These are phyloP conservation scores for Littorina saxatilis DNA, from an alignment of 1,140 invertebrate species.

Conservation along the genomic window DNA sequence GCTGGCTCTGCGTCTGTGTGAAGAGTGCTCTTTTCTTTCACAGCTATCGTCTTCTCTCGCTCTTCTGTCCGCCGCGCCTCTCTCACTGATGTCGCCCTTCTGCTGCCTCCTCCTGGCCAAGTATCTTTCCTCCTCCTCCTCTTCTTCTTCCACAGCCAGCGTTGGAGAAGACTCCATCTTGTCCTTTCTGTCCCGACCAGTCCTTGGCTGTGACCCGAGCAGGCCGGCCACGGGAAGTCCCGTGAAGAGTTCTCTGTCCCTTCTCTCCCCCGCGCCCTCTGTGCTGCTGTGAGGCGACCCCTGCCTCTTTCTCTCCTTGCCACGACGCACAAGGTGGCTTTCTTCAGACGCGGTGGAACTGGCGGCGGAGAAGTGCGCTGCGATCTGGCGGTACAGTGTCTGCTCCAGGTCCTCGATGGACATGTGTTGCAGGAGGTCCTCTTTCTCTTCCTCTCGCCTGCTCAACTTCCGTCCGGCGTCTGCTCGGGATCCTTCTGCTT, in stretches of 20 bases:
- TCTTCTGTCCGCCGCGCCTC: not conserved
- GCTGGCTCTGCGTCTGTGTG: too few relatives aligned
- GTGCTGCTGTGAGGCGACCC: not conserved
- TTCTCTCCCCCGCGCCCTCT: not conserved
- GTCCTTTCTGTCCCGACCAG: not conserved
- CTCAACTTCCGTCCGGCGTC: not conserved
- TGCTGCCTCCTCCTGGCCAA: not conserved
- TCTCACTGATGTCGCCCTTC: not conserved
- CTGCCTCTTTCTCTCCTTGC: not conserved
- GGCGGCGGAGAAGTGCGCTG: not conserved
- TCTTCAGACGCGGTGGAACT: not conserved
- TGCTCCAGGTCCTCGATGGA: constrained; percentile 18
- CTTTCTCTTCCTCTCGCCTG: not conserved
- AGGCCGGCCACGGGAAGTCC: too few relatives aligned
- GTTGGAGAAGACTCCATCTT: not conserved
- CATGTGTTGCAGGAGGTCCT: not conserved
- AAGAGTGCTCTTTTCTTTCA: constrained; percentile 13
- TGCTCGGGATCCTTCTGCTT: not conserved
- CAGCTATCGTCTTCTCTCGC: constrained; percentile 10
- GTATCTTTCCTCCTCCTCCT: not conserved
- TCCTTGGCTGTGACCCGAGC: not conserved
- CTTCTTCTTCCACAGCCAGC: not conserved
- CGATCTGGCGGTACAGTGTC: not conserved
- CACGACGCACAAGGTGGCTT: not conserved
- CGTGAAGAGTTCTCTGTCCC: too few relatives aligned